Evolutionary conservation across 2,888 invertebrate genomes (phyloP).

Genomic region (Cetonia aurata): DNA sequence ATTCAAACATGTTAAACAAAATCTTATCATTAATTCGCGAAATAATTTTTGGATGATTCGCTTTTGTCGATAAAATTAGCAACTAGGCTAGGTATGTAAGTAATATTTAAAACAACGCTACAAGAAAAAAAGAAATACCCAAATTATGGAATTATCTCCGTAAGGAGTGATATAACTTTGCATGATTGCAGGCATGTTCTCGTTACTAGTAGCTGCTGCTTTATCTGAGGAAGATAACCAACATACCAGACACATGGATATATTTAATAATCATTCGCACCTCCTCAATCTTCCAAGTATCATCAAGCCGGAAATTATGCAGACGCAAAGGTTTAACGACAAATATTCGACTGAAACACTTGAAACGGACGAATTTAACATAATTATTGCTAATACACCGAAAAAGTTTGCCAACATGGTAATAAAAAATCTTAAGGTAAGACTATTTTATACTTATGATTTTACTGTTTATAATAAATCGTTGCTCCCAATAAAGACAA

Average conservation of each 20-base stretch:
- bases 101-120: too few species aligned
- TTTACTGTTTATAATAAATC: too few species aligned
- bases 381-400: constrained; percentile 20
- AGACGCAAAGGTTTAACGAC: not conserved
- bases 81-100: too few species aligned
- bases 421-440: constrained; percentile 16
- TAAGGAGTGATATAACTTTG: too few species aligned
- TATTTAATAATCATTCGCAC: constrained; percentile 33
- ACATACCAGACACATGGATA: not conserved
- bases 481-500: too few species aligned
- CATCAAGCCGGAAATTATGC: not conserved
- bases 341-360: constrained; percentile 23
- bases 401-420: constrained; percentile 27
- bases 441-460: not conserved
- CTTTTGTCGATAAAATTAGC: too few species aligned
- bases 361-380: constrained; percentile 19
- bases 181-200: constrained; percentile 64
- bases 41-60: too few species aligned
- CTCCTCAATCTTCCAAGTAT: constrained; percentile 17
- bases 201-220: constrained; percentile 74
- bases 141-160: too few species aligned
- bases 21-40: too few species aligned
- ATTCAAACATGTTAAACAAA: too few species aligned
- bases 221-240: constrained; percentile 61
- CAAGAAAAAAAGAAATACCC: too few species aligned